Evolutionary conservation across 2,113 vertebrate species (phyloP).

Genomic region (Hyla sarda): DNA sequence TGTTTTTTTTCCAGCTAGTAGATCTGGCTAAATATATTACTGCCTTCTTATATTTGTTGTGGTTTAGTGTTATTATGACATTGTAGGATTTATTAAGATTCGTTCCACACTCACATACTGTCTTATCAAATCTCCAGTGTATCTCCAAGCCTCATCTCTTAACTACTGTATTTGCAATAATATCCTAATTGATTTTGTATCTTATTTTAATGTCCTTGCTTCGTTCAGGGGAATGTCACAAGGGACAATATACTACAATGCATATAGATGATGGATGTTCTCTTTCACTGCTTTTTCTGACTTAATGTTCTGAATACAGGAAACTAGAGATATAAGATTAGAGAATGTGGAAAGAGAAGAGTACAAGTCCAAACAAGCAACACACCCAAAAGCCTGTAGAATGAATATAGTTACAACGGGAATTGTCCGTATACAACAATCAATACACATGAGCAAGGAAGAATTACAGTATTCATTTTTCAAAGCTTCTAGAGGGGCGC

Average conservation of each 20-base stretch:
- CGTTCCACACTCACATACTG: not conserved
- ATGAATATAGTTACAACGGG: not conserved
- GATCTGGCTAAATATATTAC: too few species aligned
- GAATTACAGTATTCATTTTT: not conserved
- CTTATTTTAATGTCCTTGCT: slow-evolving; percentile 34
- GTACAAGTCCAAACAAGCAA: not conserved
- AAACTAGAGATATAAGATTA: not conserved
- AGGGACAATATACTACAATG: not conserved
- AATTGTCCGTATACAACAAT: not conserved
- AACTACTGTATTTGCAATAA: slow-evolving; percentile 33
- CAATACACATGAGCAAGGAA: not conserved
- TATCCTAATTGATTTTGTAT: slow-evolving; percentile 44
- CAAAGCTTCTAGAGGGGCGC: too few species aligned
- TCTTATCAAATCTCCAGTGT: slow-evolving; percentile 29
- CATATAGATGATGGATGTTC: slow-evolving; percentile 2
- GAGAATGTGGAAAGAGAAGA: not conserved
- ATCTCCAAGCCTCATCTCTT: slow-evolving; percentile 13
- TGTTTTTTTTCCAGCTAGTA: too few species aligned
- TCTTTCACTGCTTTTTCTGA: not conserved
- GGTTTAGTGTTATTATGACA: slow-evolving; percentile 8
- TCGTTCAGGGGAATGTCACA: slow-evolving; percentile 1
- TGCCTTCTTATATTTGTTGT: too few species aligned
- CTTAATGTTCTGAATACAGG: not conserved
- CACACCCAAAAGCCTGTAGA: not conserved
- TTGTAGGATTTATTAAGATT: slow-evolving; percentile 3